A percentile compares a stretch with the other conserved stretches of the same genome.
Conservation (phyloP, 2,797 vertebrate genomes). For the Pseudochromis fuscus region DNA sequence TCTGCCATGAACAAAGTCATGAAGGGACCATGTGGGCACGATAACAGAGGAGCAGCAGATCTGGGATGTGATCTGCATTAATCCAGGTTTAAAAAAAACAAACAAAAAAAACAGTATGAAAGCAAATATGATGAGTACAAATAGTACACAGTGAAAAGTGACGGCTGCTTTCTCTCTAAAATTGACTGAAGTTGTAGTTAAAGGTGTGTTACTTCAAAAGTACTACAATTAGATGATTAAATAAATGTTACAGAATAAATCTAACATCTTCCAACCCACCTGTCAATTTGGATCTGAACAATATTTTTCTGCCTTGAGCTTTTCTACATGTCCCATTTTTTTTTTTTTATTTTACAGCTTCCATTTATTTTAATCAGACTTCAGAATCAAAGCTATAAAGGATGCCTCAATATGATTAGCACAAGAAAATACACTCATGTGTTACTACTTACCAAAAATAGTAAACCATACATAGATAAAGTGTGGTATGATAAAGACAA, state of each 20-base stretch:
- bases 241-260: too few species aligned
- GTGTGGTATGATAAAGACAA: background rate
- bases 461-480: background rate
- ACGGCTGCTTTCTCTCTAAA: too few species aligned
- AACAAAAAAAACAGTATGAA: too few species aligned
- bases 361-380: background rate
- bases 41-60: too few species aligned
- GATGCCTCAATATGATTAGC: background rate
- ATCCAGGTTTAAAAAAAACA: too few species aligned
- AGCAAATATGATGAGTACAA: too few species aligned
- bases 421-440: slow-evolving; percentile 3
- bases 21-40: background rate
- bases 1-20: background rate
- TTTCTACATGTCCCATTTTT: background rate
- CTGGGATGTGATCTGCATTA: background rate
- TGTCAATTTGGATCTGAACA: slow-evolving; percentile 2
- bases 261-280: too few species aligned
- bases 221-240: too few species aligned
- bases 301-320: slow-evolving; percentile 21
- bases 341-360: too few species aligned
- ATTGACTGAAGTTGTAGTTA: too few species aligned
- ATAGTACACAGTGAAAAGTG: too few species aligned
- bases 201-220: too few species aligned
- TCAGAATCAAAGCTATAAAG: slow-evolving; percentile 4
- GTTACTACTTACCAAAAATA: slow-evolving; percentile 14